Percentiles rank a stretch among this genome's conserved stretches.
phyloP scores from a whole-genome alignment of 2,113 vertebrate species.

The human (Homo sapiens) region GRCh38 chr3:70558001-70558500 shows the following conservation, averaged over 20 bases:
- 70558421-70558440: slow-evolving; percentile 61
- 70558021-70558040: background rate
- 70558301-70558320: slow-evolving; percentile 75
- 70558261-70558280: slow-evolving; percentile 67
- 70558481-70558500: background rate
- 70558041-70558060: background rate
- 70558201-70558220: background rate
- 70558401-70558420: slow-evolving; percentile 70
- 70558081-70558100: background rate
- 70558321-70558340: slow-evolving; percentile 71
- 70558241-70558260: slow-evolving; percentile 53
- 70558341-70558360: slow-evolving; percentile 65
- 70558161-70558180: background rate
- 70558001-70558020: background rate
- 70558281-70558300: slow-evolving; percentile 73
- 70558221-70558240: background rate
- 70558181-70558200: background rate
- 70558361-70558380: slow-evolving; percentile 74
- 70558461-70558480: slow-evolving; percentile 27
- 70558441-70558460: slow-evolving; percentile 52
- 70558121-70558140: background rate
- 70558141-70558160: background rate
- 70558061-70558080: background rate
- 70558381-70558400: slow-evolving; percentile 50
- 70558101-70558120: background rate